Evolutionary conservation across 2,888 invertebrate species (phyloP), one percentile per base, ranked within the genome.

Genomic region (Neoitamus cyanurus): DNA sequence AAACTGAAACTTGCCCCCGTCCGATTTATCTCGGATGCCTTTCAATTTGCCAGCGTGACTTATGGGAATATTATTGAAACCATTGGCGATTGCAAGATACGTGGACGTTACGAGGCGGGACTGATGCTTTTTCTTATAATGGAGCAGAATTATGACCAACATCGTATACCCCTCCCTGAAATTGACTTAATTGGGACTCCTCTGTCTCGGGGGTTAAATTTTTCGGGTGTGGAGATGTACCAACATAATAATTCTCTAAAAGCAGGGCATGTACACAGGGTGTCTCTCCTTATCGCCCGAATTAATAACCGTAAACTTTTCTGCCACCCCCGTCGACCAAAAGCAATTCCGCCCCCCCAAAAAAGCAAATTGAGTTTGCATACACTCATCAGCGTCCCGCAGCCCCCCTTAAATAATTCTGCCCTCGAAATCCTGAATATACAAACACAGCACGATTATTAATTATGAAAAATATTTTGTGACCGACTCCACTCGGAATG

Each of bases 391-490:
- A 15, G 25, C 2, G 9, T 37, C 25, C 69, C n/a, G 3, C 36
- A 9, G n/a, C 42, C n/a, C 42, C n/a, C 42, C 42, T n/a, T 46
- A 13, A 1, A n/a, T n/a, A 37, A 37, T 15, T 9, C 58, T n/a
- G n/a, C 58, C 58, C 1, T 58, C 25, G 9, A 58, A 58, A 58
- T 58, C 58, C 58, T 68, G 68, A 82, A 69, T 82, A 82, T 68
- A 82, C 48, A 82, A 82, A 82, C 82, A 58, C 58, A 58, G 58
- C 58, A 82, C 82, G 82, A 82, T 82, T 82, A 82, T 69, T 82
- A 82, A 82, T 82, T 82, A 82, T 82, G 82, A 82, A 82, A 82
- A 82, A 82, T 82, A 69, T 82, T 82, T 82, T 82, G 69, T 82
- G 82, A 82, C 69, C 69, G 69, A 69, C 36, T 82, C 82, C 37